Evolutionary conservation across 2,113 vertebrate genomes (phyloP).

Genomic region (Hiodon alosoides): DNA sequence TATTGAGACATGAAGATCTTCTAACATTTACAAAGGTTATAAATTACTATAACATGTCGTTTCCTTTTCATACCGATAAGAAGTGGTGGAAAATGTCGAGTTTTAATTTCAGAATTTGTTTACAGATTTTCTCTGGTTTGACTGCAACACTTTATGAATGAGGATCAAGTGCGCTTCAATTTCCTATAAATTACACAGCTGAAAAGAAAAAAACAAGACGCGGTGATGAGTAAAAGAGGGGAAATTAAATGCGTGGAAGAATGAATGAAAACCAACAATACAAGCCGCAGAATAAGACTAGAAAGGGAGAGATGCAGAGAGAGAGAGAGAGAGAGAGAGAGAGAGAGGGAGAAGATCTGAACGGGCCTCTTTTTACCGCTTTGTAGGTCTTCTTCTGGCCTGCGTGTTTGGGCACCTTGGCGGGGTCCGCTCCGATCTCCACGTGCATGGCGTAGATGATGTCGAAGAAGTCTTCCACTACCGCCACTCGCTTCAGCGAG

Average conservation of each 20-base stretch:
- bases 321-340: not conserved
- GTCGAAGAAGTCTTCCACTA: conserved; percentile 98
- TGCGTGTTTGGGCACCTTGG: conserved; percentile 90
- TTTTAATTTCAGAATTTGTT: too few relatives aligned
- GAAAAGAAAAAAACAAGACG: not conserved
- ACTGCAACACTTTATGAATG: not conserved
- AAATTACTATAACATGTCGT: too few relatives aligned
- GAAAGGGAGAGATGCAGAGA: conserved; percentile 4
- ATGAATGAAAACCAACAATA: not conserved
- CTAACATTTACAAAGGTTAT: too few relatives aligned
- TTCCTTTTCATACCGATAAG: too few relatives aligned
- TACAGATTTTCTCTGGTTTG: too few relatives aligned
- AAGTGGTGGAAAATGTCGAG: too few relatives aligned
- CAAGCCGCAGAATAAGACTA: not conserved
- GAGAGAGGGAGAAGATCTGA: not conserved
- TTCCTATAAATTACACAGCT: not conserved
- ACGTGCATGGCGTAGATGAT: conserved; percentile 99
- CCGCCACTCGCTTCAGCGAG: conserved; percentile 91
- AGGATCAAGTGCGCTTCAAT: not conserved
- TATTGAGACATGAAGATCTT: too few relatives aligned
- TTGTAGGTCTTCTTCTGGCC: conserved; percentile 95
- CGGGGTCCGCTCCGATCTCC: conserved; percentile 88
- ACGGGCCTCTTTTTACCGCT: not conserved
- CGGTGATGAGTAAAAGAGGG: not conserved
- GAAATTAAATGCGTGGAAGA: not conserved